Base-by-base conservation (phyloP, 2,797 vertebrate genomes). In the Percopsis omiscomaycus region DNA sequence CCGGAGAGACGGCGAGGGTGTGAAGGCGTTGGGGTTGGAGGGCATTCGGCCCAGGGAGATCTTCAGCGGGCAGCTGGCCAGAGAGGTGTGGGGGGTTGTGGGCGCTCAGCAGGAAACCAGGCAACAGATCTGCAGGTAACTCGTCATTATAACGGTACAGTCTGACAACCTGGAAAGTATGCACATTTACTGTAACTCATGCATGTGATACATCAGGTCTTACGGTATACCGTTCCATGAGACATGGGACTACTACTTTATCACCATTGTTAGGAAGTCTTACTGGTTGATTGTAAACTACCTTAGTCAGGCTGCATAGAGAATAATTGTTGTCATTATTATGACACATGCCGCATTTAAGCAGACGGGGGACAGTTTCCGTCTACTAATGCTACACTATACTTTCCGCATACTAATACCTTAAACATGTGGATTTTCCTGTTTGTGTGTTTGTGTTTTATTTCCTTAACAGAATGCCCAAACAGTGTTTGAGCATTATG, bases 41-140 rank as follows among this genome's bases (percentile, higher is more conserved):
- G 32, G 32, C 32, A 4, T 1, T 1, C 22, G 28, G n/a, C 53
- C 27, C 13, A 22, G 30, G 27, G 4, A 55, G 27, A 6, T 8
- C 2, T 15, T 55, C 12, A 5, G 52, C 60, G 8, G 32, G 3
- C 44, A 45, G 42, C 22, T 30, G 15, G 47, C 22, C n/a, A 48
- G 22, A 30, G 46, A 49, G 27, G 47, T 32, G 55, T 2, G 9
- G 9, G 61, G 28, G 28, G 73, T 62, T 11, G 28, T 55, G 48
- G 78, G 5, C 62, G 45, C 29, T 74, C 42, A 30, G 42, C 52
- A 48, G 69, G 47, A 5, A 42, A 12, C 9, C 15, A 65, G 8
- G 45, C 58, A 54, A 51, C 64, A 82, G n/a, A 52, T 89, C 30
- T 74, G 71, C 82, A 84, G 88, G 88, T 88, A 79, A 15, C 53